Base-by-base conservation (phyloP, 30 jellyfish, hydroid and myxozoan genomes). In the Aurelia aurita region DNA sequence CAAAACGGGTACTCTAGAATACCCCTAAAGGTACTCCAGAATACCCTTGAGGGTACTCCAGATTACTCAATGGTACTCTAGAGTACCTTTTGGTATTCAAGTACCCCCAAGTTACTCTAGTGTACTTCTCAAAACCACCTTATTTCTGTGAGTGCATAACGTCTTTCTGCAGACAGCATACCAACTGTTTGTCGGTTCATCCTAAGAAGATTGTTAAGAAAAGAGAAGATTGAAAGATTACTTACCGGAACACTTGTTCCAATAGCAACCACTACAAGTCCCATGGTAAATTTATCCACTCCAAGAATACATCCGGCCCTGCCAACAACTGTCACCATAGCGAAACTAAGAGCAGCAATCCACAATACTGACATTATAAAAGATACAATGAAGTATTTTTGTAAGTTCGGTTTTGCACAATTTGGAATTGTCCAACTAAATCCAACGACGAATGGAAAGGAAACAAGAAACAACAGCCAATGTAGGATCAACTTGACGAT, bases 231-330 rank as follows among this genome's bases (percentile, higher is more conserved):
- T 39, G 2, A 3, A 25, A 16, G 15, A 11, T 27, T 35, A 76
- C 98, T 66, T 64, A 93, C 98, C 88, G 98, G 98, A 31, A 93
- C 88, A 82, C 98, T 93, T 11, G 98, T 93, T 75, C 98, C 98
- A 10, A 93, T 93, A 79, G 98, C 98, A 53, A 93, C 97, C 54
- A 93, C 97, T 25, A 93, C 98, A 21, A 93, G 88, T 34, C 98
- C 98, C 98, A 93, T 93, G 69, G 98, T 93, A 71, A 93, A 93
- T 65, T 83, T 82, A 58, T 93, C 98, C 31, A 93, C 89, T 0
- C 97, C 98, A 35, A 93, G 85, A 11, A 93, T 93, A 84, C 98
- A 93, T 20, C 98, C 98, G 79, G 95, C 90, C 59, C 98, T 61
- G 57, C 98, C 98, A 54, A 93, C 98, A 54, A 93, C 77, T 6